Evolutionary conservation across 2,888 invertebrate genomes (phyloP), one percentile per base, ranked within the genome.

Genomic region (Agonopterix arenella): DNA sequence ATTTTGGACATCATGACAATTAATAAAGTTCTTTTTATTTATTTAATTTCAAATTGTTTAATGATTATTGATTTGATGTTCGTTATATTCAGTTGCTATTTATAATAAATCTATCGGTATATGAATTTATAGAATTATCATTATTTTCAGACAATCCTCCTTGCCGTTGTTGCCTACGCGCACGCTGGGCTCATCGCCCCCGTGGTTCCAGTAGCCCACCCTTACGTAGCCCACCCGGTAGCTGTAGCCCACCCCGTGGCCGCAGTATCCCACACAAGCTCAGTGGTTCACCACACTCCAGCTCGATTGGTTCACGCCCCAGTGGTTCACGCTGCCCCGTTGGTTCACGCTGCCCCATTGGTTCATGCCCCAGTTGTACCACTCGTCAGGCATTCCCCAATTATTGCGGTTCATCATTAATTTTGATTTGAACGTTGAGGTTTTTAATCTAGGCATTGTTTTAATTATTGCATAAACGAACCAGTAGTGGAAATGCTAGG

Each of bases 141-240:
- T 48, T 40, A 44, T 52, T 73, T 70, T 13, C 78, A 91, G 91
- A 66, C 83, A 38, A 64, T 84, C 37, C 61, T 91, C 49, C 66
- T 86, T 47, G 84, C 85, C 28, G 44, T 90, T 49, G 60, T 90
- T 51, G 90, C 88, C 37, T 68, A 75, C 45, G 82, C 71, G 5
- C 77, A 80, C 48, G 84, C 77, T 0, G 86, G 86, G 1, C 56
- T 83, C 49, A 77, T 85, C 52, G 80, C 81, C 0, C 84, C 84
- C 4, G 61, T 84, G 11, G 70, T 76, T 8, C 78, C 80, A 1
- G 77, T 86, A 7, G 82, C 72, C 8, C 80, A 80, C 60, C 70
- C 66, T 0, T 67, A 70, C 8, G 70, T 70, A 51, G 73, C 74
- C 48, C 76, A 71, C 53, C 68, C 66, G 0, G 70, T 76, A 37